These are phyloP conservation scores for Labia minor DNA, from an alignment of 2,888 invertebrate genomes.

Conservation along the genomic window DNA sequence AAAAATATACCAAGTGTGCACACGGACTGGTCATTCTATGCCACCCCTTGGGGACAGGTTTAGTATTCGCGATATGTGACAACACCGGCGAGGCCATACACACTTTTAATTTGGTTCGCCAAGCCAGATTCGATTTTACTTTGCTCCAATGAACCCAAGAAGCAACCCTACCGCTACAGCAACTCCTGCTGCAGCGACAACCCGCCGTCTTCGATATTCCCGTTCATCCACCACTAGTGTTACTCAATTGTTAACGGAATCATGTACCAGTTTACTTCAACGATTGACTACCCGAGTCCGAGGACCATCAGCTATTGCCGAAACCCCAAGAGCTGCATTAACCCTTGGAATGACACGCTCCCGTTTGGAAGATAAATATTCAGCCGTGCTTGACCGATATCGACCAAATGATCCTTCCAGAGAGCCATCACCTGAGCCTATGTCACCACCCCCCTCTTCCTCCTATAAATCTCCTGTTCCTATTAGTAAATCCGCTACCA, in stretches of 20 bases:
- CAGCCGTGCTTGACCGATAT: conserved; percentile 60
- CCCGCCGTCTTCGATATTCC: conserved; percentile 51
- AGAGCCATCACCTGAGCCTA: conserved; percentile 60
- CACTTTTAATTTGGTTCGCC: background rate
- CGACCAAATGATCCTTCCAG: conserved; percentile 42
- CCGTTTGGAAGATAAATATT: conserved; percentile 68
- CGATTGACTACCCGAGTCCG: conserved; percentile 62
- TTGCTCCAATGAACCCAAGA: background rate
- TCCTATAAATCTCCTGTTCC: conserved; percentile 33
- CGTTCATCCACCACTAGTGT: conserved; percentile 67
- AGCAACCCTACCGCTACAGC: conserved; percentile 29
- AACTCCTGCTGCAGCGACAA: conserved; percentile 41
- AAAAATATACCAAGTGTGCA: background rate
- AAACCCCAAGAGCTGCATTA: conserved; percentile 27
- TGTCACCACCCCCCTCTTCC: conserved; percentile 36
- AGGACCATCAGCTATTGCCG: conserved; percentile 53
- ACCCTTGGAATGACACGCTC: conserved; percentile 49
- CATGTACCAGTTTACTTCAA: conserved; percentile 75
- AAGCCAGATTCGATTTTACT: conserved; percentile 13
- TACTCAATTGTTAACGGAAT: conserved; percentile 74
- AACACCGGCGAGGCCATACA: conserved; percentile 19
- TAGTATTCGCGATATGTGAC: conserved; percentile 19
- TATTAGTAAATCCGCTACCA: conserved; percentile 59
- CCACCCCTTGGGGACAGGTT: background rate
- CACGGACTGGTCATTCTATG: background rate